phyloP scores from a whole-genome alignment of 2,888 invertebrate genomes.

The Eurois occulta region DNA sequence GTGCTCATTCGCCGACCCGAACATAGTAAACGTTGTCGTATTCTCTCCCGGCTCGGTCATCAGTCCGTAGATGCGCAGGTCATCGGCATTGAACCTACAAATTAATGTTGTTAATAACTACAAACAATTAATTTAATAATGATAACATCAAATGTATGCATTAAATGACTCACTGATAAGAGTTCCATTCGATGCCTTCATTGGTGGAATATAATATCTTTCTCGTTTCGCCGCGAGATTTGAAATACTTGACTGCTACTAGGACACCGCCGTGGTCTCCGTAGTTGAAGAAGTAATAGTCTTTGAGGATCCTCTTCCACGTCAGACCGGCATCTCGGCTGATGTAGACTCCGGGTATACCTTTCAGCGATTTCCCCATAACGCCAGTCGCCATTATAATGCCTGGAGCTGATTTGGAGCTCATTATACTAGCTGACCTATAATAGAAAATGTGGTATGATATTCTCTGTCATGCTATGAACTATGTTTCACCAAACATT shows the following conservation, averaged over 20 bases:
- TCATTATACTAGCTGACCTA: slow-evolving; percentile 95
- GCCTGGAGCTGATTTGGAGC: slow-evolving; percentile 96
- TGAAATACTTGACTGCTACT: slow-evolving; percentile 96
- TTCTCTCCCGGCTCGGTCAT: slow-evolving; percentile 99
- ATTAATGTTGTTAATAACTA: slow-evolving; percentile 58
- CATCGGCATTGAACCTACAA: slow-evolving; percentile 92
- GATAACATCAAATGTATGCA: slow-evolving; percentile 49
- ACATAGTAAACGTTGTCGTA: slow-evolving; percentile 97
- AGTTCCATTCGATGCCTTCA: slow-evolving; percentile 95
- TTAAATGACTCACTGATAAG: slow-evolving; percentile 87
- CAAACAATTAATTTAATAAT: slow-evolving; percentile 50
- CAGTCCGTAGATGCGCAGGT: slow-evolving; percentile 96
- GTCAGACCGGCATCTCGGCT: slow-evolving; percentile 75
- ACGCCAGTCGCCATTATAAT: slow-evolving; percentile 96
- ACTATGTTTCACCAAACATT: slow-evolving; percentile 31
- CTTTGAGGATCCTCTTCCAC: slow-evolving; percentile 95
- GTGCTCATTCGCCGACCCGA: slow-evolving; percentile 94
- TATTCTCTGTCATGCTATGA: slow-evolving; percentile 15
- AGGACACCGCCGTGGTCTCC: slow-evolving; percentile 97
- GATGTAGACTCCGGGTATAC: slow-evolving; percentile 92
- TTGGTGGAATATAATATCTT: slow-evolving; percentile 96
- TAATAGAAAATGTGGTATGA: slow-evolving; percentile 58
- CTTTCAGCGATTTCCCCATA: slow-evolving; percentile 94
- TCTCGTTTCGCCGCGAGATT: slow-evolving; percentile 93
- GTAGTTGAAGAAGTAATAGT: slow-evolving; percentile 96